phyloP scores from a whole-genome alignment of 2,113 vertebrate species.

The Menura novaehollandiae region DNA sequence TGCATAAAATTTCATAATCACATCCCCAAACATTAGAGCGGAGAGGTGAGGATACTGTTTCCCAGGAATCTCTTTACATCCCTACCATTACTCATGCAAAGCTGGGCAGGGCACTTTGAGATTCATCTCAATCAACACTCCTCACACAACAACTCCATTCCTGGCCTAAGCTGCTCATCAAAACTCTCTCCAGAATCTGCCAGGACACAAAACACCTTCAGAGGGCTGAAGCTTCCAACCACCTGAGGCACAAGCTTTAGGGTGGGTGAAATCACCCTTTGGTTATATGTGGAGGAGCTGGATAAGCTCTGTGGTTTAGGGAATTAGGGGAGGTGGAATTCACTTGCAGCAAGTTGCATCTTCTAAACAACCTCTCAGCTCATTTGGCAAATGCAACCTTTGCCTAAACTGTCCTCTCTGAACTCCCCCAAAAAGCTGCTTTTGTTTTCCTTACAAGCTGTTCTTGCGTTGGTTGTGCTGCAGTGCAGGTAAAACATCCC shows the following conservation, averaged over 20 bases:
- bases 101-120: neutral
- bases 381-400: neutral
- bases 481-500: neutral
- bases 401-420: neutral
- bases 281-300: neutral
- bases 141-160: neutral
- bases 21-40: accelerated
- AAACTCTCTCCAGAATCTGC: neutral
- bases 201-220: neutral
- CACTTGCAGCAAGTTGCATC: neutral
- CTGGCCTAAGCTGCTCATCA: neutral
- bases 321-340: neutral
- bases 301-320: neutral
- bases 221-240: neutral
- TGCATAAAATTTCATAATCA: too few relatives aligned
- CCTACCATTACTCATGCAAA: neutral
- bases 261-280: neutral
- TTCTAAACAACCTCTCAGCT: neutral
- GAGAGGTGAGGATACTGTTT: neutral
- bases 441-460: neutral
- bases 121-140: neutral
- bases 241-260: neutral
- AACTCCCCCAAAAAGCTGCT: neutral
- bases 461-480: neutral
- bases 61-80: neutral